phyloP scores from a whole-genome alignment of 2,113 vertebrate genomes.

The Gymnarchus niloticus region DNA sequence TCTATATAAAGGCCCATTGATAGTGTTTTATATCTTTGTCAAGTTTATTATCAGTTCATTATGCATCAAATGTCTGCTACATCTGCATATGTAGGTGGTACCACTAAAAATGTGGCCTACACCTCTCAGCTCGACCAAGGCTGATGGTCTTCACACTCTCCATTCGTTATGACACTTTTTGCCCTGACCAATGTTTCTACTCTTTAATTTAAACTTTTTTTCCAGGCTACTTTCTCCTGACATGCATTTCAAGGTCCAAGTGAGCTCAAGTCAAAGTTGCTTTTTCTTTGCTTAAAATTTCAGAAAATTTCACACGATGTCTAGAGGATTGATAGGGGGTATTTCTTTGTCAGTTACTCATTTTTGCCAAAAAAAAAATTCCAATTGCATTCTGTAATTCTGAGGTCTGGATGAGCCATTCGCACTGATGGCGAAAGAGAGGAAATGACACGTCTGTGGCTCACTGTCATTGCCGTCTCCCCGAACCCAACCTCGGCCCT shows the following conservation, averaged over 20 bases:
- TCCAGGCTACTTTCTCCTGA: background rate
- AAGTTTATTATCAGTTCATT: background rate
- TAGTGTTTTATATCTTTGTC: background rate
- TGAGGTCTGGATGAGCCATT: background rate
- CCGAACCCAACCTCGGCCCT: background rate
- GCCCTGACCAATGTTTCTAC: background rate
- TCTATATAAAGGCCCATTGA: background rate
- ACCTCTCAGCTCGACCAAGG: background rate
- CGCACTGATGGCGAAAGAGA: background rate
- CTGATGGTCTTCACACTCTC: background rate
- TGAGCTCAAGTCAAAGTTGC: background rate
- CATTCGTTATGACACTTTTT: conserved; percentile 10
- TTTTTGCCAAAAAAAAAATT: background rate
- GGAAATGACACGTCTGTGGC: background rate
- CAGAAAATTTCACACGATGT: background rate
- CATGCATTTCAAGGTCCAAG: background rate
- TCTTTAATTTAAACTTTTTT: conserved; percentile 10
- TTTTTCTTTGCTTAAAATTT: background rate
- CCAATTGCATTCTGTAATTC: background rate
- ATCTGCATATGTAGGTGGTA: background rate
- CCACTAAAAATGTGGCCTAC: background rate
- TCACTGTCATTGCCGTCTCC: background rate
- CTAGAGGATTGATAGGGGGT: background rate
- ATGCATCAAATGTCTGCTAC: background rate
- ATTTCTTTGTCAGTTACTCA: background rate